Conservation (phyloP, 1,140 invertebrate genomes). For the Zaprionus lachaisei region DNA sequence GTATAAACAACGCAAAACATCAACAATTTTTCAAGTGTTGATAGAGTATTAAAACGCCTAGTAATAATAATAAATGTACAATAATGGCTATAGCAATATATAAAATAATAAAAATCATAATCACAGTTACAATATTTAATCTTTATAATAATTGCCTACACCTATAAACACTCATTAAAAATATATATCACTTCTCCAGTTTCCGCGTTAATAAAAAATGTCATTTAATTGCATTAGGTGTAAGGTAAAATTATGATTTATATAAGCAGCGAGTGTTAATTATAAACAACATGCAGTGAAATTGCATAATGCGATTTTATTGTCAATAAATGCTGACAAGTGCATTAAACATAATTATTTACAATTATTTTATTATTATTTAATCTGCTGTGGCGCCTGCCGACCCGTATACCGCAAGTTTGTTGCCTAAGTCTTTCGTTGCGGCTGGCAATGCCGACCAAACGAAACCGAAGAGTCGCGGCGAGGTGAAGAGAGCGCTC, state of each 20-base stretch:
- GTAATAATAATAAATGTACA: too few species aligned
- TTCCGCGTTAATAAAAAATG: not conserved
- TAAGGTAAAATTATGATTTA: not conserved
- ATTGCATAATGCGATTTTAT: conserved; percentile 1
- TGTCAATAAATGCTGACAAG: not conserved
- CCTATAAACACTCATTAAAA: not conserved
- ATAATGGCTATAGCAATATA: too few species aligned
- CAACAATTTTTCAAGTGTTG: too few species aligned
- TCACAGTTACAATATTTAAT: not conserved
- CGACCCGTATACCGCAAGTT: conserved; percentile 46
- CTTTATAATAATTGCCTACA: not conserved
- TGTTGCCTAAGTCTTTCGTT: conserved; percentile 61
- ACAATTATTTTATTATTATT: conserved; percentile 5
- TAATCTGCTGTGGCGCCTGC: not conserved
- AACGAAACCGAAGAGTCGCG: conserved; percentile 24
- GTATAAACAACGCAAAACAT: too few species aligned
- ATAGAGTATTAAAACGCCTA: too few species aligned
- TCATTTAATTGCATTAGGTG: not conserved
- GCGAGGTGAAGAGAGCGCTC: conserved; percentile 19
- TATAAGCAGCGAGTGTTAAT: not conserved
- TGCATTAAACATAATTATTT: conserved; percentile 15
- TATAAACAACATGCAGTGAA: not conserved
- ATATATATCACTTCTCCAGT: not conserved
- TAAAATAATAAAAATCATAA: too few species aligned
- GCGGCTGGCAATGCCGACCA: conserved; percentile 49